Evolutionary conservation across 2,888 invertebrate genomes (phyloP), one percentile per base, ranked within the genome.

Genomic region (Callinectes sapidus): DNA sequence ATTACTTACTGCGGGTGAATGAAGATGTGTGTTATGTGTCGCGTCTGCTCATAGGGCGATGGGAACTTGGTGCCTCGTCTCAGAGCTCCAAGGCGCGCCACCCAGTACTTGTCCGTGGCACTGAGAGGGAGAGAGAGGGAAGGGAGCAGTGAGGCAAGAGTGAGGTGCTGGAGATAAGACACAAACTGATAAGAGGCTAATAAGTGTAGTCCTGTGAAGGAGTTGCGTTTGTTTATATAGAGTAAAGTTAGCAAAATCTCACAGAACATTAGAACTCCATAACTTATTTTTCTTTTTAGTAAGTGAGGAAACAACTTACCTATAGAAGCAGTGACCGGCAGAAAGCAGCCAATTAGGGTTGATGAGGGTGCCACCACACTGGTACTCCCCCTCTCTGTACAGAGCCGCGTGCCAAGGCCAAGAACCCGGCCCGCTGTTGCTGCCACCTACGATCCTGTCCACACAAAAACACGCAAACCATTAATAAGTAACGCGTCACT

Each of bases 331-430:
- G 95, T 98, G 98, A 77, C 97, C 97, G 87, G 98, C 98, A 0
- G 97, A 97, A 10, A 98, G 96, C 90, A 98, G 96, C 97, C 98
- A 98, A 95, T 96, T 96, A 92, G 97, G 96, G 23, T 97, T 96
- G 94, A 98, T 96, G 87, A 98, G 96, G 2, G 97, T 97, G 35
- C 97, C 98, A 35, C 98, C 98, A 95, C 98, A 98, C 96, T 98
- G 98, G 96, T 97, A 98, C 96, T 97, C 97, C 0, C 98, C 98
- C 96, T 98, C 97, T 95, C 97, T 97, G 96, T 98, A 98, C 39
- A 98, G 96, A 71, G 98, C 98, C n/a, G 97, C 97, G 96, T 97
- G 97, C 98, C 98, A 98, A 5, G 98, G 98, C 97, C 98, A 98
- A 54, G 97, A 97, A 95, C 98, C 98, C 14, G 97, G 97, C 90